Conservation (phyloP, 2,888 invertebrate genomes). For the Lithosia quadra region DNA sequence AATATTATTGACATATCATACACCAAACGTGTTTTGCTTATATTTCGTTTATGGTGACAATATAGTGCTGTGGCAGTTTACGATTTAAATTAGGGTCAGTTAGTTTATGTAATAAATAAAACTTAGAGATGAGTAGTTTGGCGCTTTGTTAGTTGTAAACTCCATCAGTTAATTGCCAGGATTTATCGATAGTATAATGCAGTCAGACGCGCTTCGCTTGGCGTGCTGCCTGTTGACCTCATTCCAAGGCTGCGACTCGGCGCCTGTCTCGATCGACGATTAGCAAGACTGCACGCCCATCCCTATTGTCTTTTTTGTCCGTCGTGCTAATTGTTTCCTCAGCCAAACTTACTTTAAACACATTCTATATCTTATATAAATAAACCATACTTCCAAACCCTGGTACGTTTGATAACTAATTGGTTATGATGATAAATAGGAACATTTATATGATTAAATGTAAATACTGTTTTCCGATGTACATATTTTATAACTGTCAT, state of each 20-base stretch:
- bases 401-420: conserved; percentile 24
- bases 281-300: conserved; percentile 69
- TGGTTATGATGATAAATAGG: conserved; percentile 32
- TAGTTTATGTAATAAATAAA: conserved; percentile 24
- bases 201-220: conserved; percentile 60
- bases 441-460: conserved; percentile 34
- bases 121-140: conserved; percentile 32
- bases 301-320: conserved; percentile 75
- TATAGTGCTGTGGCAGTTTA: conserved; percentile 15
- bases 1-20: conserved; percentile 42
- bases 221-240: conserved; percentile 70
- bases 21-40: conserved; percentile 39
- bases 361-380: conserved; percentile 20
- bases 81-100: conserved; percentile 5
- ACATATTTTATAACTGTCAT: conserved; percentile 59
- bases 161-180: conserved; percentile 47
- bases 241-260: conserved; percentile 65
- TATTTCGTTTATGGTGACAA: conserved; percentile 27
- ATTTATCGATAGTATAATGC: conserved; percentile 68
- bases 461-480: conserved; percentile 45
- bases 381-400: conserved; percentile 16
- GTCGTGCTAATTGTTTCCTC: conserved; percentile 56
- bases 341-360: conserved; percentile 24
- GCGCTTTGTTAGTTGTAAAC: conserved; percentile 37
- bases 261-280: conserved; percentile 74